Evolutionary conservation across 2,888 invertebrate species (phyloP), one percentile per base, ranked within the genome.

Genomic region (Microdon myrmicae): DNA sequence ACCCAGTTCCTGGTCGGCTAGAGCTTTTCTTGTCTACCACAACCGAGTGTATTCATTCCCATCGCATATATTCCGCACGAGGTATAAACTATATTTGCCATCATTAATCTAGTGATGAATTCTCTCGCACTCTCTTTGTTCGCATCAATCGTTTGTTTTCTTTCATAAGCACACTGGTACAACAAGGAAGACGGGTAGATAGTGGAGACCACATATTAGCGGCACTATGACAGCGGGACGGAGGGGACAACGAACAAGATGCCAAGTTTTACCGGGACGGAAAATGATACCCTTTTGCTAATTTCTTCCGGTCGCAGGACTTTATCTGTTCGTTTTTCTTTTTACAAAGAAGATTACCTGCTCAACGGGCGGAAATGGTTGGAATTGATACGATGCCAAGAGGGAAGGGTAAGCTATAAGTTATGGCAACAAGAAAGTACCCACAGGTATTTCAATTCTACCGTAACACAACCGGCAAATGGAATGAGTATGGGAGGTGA

Each of bases 211-310:
- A 3, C 20, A 14, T n/a, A n/a, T n/a, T n/a, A n/a, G n/a, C n/a
- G n/a, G n/a, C n/a, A n/a, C n/a, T n/a, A n/a, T n/a, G n/a, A n/a
- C n/a, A n/a, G n/a, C n/a, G n/a, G n/a, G n/a, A n/a, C n/a, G n/a
- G n/a, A n/a, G n/a, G n/a, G n/a, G n/a, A n/a, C n/a, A n/a, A n/a
- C n/a, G n/a, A n/a, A n/a, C n/a, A n/a, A n/a, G n/a, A n/a, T n/a
- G n/a, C n/a, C n/a, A n/a, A n/a, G n/a, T n/a, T n/a, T n/a, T n/a
- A n/a, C n/a, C n/a, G n/a, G n/a, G 48, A 55, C 51, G 61, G 56
- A 56, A 64, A 45, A 64, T 51, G 61, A 61, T 61, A 61, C 61
- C 56, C 61, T 64, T 56, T 56, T 45, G 61, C 56, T 64, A 64
- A 64, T 64, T 56, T 64, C 61, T 64, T 64, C 61, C 61, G 61